Evolutionary conservation across 1,140 invertebrate genomes (phyloP), one percentile per base, ranked within the genome.

Genomic region (Drosophila asahinai): DNA sequence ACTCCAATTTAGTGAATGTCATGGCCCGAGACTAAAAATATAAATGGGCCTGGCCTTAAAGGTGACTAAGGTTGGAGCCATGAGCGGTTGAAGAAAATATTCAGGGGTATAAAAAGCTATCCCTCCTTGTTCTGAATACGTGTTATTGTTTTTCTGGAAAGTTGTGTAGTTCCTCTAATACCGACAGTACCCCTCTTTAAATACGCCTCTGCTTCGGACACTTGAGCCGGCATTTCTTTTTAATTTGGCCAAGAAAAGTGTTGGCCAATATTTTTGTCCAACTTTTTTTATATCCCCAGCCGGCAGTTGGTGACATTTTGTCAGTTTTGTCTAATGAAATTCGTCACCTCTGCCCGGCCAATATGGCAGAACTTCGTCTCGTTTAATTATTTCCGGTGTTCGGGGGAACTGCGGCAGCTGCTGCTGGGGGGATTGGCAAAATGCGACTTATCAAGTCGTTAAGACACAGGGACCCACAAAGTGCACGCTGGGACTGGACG

Each of bases 251-350:
- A 52, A 49, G 49, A 33, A 86, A 86, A 83, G 75, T 87, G 63
- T 79, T 80, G 80, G 61, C 45, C 68, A 86, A 86, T 80, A 74
- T 80, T 83, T 86, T 75, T 38, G 76, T 43, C 40, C 71, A 87
- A 83, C 42, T 83, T 87, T 82, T 87, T 89, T 89, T 84, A 89
- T 90, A 43, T 72, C 86, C 70, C 66, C 74, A 81, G 71, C 82
- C 42, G 19, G n/a, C 45, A 61, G 49, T 79, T 65, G 57, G 58
- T 81, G 36, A 42, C 64, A 67, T 55, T 64, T 62, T 57, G 54
- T 47, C 58, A 59, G 42, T 55, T 57, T 57, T 73, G 49, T 89
- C 81, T 90, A 89, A 89, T 89, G 86, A 89, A 89, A 90, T 84
- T 90, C 57, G 77, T 76, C 84, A 72, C 59, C 84, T 89, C 58